Conservation (phyloP, 2,797 vertebrate genomes). For the Onychomys arenicola region DNA sequence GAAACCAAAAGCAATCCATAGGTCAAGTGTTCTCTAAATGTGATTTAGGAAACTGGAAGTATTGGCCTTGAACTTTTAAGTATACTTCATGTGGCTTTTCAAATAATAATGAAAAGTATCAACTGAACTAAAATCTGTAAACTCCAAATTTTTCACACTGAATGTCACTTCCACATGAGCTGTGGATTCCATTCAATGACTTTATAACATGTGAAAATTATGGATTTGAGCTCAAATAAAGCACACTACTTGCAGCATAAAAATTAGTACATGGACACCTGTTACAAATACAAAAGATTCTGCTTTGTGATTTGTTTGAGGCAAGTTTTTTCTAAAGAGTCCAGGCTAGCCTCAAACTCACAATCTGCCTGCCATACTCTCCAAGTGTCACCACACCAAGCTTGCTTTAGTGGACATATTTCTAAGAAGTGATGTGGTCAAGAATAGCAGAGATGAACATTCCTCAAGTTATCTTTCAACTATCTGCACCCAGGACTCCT, state of each 20-base stretch:
- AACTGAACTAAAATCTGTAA: slow-evolving; percentile 25
- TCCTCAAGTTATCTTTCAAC: neutral
- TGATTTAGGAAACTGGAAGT: slow-evolving; percentile 53
- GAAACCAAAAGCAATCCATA: neutral
- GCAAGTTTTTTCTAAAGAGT: neutral
- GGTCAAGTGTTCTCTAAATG: neutral
- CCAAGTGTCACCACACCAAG: neutral
- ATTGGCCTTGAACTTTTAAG: slow-evolving; percentile 60
- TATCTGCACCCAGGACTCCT: neutral
- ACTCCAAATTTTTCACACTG: neutral
- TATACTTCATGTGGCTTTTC: slow-evolving; percentile 21
- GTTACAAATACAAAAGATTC: slow-evolving; percentile 27
- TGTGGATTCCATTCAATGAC: neutral
- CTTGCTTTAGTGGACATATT: slow-evolving; percentile 10
- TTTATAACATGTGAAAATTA: slow-evolving; percentile 3
- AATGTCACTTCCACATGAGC: neutral
- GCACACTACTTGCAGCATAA: slow-evolving; percentile 7
- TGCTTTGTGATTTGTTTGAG: neutral
- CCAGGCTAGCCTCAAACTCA: neutral
- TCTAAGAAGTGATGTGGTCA: neutral
- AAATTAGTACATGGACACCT: neutral
- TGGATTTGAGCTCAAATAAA: slow-evolving; percentile 40
- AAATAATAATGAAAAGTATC: slow-evolving; percentile 45
- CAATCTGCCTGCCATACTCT: neutral
- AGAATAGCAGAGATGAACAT: neutral